These are phyloP conservation scores for Channallabes apus DNA, from an alignment of 2,797 vertebrate species.

Conservation along the genomic window DNA sequence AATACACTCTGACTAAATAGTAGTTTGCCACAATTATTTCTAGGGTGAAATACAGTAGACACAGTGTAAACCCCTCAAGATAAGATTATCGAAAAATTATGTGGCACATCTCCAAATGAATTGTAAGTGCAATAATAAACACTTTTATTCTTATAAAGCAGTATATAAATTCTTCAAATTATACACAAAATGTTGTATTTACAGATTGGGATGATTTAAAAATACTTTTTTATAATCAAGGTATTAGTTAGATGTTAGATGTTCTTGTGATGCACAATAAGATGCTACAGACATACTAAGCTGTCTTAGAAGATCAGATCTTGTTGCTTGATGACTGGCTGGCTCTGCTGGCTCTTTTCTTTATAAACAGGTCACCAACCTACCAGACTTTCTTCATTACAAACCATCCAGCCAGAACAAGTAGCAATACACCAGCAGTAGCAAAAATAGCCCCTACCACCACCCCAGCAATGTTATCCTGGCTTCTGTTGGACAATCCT, in stretches of 20 bases:
- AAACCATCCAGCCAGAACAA: constrained; percentile 70
- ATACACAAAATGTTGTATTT: not conserved
- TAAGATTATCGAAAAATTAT: not conserved
- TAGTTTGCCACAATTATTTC: not conserved
- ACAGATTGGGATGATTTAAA: not conserved
- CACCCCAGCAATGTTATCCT: constrained; percentile 56
- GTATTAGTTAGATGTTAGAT: too few relatives aligned
- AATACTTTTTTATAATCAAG: not conserved
- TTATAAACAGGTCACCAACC: constrained; percentile 45
- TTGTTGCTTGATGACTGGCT: constrained; percentile 37
- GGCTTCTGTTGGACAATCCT: constrained; percentile 13
- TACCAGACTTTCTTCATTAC: constrained; percentile 68
- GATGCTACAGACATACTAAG: not conserved
- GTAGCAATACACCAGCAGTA: constrained; percentile 58
- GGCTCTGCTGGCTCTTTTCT: constrained; percentile 48
- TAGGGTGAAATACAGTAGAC: not conserved
- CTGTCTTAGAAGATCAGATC: not conserved
- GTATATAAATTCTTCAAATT: not conserved
- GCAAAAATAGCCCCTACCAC: constrained; percentile 67
- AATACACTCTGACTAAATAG: not conserved
- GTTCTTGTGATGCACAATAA: not conserved
- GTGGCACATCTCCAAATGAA: not conserved
- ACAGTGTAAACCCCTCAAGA: not conserved
- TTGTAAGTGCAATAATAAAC: not conserved
- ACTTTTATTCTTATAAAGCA: not conserved